These are phyloP conservation scores for Vollenhovia emeryi DNA, from an alignment of 1,140 invertebrate species.

Conservation along the genomic window DNA sequence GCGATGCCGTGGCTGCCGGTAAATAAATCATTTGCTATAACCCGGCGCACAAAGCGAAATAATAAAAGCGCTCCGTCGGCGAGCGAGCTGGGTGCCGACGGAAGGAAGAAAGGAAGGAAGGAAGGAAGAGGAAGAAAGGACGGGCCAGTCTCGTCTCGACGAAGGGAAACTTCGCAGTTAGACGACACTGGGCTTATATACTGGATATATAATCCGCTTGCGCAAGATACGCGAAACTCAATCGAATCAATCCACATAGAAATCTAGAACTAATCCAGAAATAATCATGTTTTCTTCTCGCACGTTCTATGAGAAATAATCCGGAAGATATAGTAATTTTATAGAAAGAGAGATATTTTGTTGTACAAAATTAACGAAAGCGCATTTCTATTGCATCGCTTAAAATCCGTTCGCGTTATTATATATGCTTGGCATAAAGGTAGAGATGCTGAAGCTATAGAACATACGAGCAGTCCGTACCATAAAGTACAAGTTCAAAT, in stretches of 20 bases:
- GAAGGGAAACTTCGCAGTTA: constrained; percentile 25
- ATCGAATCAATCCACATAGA: background rate
- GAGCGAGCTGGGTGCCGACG: background rate
- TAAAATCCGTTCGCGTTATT: background rate
- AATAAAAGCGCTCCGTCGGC: constrained; percentile 53
- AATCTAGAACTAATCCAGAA: constrained; percentile 41
- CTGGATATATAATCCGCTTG: constrained; percentile 34
- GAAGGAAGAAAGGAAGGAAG: constrained; percentile 38
- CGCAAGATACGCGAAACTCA: constrained; percentile 36
- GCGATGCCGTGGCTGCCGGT: constrained; percentile 50
- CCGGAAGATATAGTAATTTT: background rate
- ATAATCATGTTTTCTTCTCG: background rate
- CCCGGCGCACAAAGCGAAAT: constrained; percentile 41
- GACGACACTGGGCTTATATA: constrained; percentile 33
- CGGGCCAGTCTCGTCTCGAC: constrained; percentile 18
- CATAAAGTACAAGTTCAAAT: constrained; percentile 10
- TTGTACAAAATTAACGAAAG: background rate
- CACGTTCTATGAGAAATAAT: background rate
- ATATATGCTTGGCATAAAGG: background rate
- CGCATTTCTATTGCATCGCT: background rate
- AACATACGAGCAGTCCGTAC: too few species aligned
- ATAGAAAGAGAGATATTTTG: background rate
- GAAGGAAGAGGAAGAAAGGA: constrained; percentile 24
- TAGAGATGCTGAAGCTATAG: background rate
- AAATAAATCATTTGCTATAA: constrained; percentile 79